Percentiles rank a stretch among this genome's conserved stretches.
Evolutionary conservation across 2,797 vertebrate species (phyloP).

Genomic region (Acanthurus lineatus): DNA sequence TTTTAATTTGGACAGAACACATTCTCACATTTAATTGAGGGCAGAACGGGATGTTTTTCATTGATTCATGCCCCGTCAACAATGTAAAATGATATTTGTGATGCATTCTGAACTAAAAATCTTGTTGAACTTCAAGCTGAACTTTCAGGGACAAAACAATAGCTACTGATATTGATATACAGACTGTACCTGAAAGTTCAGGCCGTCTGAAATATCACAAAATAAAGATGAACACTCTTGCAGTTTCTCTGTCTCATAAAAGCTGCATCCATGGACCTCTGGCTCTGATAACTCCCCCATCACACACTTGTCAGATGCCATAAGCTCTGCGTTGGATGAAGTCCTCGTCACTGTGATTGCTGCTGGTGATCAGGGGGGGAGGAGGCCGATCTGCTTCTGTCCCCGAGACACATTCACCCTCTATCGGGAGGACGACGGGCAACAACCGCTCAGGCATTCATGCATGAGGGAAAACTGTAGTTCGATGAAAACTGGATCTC

Average conservation of each 20-base stretch:
- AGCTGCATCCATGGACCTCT: conserved; percentile 60
- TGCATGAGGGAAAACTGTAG: conserved; percentile 4
- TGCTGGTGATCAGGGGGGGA: conserved; percentile 56
- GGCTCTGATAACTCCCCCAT: conserved; percentile 72
- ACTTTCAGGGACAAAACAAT: not conserved
- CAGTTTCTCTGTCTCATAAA: conserved; percentile 44
- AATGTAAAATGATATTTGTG: not conserved
- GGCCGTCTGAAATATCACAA: not conserved
- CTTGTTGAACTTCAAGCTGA: too few relatives aligned
- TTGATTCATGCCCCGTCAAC: not conserved
- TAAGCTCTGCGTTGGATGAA: conserved; percentile 75
- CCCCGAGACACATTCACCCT: conserved; percentile 73
- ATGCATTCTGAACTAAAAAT: not conserved
- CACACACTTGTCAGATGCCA: conserved; percentile 82
- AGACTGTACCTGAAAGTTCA: not conserved
- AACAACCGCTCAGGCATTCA: conserved; percentile 27
- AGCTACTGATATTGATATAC: too few relatives aligned
- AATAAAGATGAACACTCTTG: conserved; percentile 23
- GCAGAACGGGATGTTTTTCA: too few relatives aligned
- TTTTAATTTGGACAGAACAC: not conserved
- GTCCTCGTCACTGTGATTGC: conserved; percentile 69
- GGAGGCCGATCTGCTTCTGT: conserved; percentile 41
- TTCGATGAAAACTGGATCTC: conserved; percentile 10
- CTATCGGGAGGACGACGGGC: conserved; percentile 44
- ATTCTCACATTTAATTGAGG: not conserved